These are phyloP conservation scores for Troglohyphantes excavatus DNA, from an alignment of 2,888 invertebrate genomes.

Conservation along the genomic window DNA sequence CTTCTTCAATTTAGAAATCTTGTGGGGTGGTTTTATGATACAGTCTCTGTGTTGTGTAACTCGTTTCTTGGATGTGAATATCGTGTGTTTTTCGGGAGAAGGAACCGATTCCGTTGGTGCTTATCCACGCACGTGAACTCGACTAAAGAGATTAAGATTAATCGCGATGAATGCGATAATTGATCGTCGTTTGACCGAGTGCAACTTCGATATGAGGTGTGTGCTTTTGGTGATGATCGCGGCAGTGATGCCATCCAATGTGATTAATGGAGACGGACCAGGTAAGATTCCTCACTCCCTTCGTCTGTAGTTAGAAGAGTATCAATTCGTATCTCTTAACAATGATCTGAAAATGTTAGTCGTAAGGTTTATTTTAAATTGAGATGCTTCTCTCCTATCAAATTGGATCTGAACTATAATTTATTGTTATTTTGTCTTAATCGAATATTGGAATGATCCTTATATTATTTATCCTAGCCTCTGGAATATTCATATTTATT, in stretches of 20 bases:
- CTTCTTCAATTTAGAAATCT: background rate
- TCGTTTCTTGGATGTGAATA: background rate
- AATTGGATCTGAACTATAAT: too few relatives aligned
- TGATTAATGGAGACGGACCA: conserved; percentile 48
- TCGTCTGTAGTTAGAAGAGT: too few relatives aligned
- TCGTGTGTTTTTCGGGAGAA: background rate
- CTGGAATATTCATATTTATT: too few relatives aligned
- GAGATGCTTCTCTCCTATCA: too few relatives aligned
- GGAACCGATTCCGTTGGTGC: too few relatives aligned
- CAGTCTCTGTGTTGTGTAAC: background rate
- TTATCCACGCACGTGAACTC: conserved; percentile 16
- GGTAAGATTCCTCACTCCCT: conserved; percentile 45
- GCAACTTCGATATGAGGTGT: conserved; percentile 26
- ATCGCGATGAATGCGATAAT: conserved; percentile 26
- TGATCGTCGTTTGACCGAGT: conserved; percentile 14
- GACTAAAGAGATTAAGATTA: too few relatives aligned
- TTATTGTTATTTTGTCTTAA: too few relatives aligned
- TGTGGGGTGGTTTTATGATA: background rate
- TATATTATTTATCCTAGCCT: too few relatives aligned
- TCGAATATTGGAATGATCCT: too few relatives aligned
- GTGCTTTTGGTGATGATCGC: conserved; percentile 50
- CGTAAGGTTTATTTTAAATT: too few relatives aligned
- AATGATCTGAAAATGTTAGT: too few relatives aligned
- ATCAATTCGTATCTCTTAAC: too few relatives aligned
- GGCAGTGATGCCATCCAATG: conserved; percentile 23